Percentiles rank a stretch among this genome's conserved stretches.
phyloP scores from a whole-genome alignment of 2,888 invertebrate species.

The Yponomeuta malinellus region DNA sequence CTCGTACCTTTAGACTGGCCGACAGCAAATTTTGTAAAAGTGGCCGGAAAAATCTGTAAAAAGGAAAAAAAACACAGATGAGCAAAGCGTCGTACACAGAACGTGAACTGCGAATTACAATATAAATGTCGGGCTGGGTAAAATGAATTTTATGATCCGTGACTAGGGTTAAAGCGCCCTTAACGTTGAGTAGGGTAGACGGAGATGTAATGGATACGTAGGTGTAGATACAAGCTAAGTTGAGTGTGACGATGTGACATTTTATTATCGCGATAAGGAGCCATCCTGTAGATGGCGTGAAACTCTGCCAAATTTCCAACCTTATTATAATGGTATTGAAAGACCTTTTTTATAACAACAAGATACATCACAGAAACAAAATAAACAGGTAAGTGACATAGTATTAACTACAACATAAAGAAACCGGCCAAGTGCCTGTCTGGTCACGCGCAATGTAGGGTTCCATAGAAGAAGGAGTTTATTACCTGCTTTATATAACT shows the following conservation, averaged over 20 bases:
- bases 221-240: not conserved
- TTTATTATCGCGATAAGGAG: not conserved
- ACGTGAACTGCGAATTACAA: slow-evolving; percentile 12
- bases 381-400: too few species aligned
- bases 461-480: too few species aligned
- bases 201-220: slow-evolving; percentile 6
- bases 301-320: not conserved
- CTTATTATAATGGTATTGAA: not conserved
- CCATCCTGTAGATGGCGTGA: not conserved
- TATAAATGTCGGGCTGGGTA: slow-evolving; percentile 19
- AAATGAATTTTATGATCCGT: slow-evolving; percentile 39
- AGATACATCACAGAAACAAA: too few species aligned
- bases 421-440: too few species aligned
- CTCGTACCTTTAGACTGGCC: not conserved
- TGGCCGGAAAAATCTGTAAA: not conserved
- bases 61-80: not conserved
- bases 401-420: too few species aligned
- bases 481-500: too few species aligned
- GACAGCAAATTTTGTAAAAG: not conserved
- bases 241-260: slow-evolving; percentile 7
- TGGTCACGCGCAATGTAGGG: too few species aligned
- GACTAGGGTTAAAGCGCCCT: slow-evolving; percentile 21
- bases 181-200: slow-evolving; percentile 10
- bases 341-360: too few species aligned
- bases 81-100: not conserved